Evolutionary conservation across 2,113 vertebrate species (phyloP).

Genomic region (Coreoperca whiteheadi): DNA sequence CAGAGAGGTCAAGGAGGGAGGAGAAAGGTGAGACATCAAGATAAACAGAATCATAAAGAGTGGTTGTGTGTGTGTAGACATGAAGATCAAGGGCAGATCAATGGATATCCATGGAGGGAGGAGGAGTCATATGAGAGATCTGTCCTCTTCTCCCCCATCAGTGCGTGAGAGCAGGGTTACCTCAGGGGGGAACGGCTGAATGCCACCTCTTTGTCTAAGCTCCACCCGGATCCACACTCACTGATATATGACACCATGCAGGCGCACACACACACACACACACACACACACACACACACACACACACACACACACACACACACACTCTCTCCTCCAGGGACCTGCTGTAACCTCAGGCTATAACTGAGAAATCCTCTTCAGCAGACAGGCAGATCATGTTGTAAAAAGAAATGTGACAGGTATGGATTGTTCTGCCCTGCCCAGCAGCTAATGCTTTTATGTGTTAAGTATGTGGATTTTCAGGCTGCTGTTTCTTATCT

Average conservation of each 20-base stretch:
- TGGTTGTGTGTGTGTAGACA: not conserved
- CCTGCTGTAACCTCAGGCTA: constrained; percentile 15
- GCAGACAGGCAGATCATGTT: not conserved
- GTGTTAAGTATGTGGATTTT: constrained; percentile 21
- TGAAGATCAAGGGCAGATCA: constrained; percentile 45
- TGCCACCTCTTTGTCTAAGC: constrained; percentile 63
- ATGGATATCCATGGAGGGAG: constrained; percentile 13
- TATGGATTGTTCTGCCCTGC: not conserved
- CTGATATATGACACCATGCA: constrained; percentile 47
- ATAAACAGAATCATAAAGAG: not conserved
- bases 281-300: constrained; percentile 3
- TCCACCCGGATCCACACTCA: constrained; percentile 29
- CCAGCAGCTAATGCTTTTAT: not conserved
- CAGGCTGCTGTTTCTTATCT: constrained; percentile 25
- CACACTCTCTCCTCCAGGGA: constrained; percentile 23
- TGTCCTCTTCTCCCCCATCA: constrained; percentile 21
- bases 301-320: constrained; percentile 16
- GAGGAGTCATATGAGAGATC: constrained; percentile 42
- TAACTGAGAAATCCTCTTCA: constrained; percentile 3
- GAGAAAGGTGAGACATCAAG: constrained; percentile 11
- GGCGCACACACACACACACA: not conserved
- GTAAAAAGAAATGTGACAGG: constrained; percentile 4
- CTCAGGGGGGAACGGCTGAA: constrained; percentile 45
- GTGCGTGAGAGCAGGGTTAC: constrained; percentile 19
- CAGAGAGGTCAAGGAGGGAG: constrained; percentile 18